Base-by-base conservation (phyloP, 2,113 vertebrate species). In the Enhydra lutris region DNA sequence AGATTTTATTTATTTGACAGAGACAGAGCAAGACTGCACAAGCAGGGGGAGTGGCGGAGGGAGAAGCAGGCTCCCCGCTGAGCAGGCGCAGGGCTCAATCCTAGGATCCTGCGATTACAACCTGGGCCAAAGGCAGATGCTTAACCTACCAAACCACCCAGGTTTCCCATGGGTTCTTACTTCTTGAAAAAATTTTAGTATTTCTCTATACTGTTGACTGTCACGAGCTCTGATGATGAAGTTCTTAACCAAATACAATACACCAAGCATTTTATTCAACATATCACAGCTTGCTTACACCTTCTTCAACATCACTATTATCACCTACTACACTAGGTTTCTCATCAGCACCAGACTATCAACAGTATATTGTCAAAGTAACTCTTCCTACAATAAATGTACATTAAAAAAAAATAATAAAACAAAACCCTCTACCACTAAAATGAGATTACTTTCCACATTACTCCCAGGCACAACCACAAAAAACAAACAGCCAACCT, bases 101-200 rank as follows among this genome's bases (percentile, higher is more conserved):
- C 29, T 14, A 31, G 12, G 61, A 63, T 29, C 26, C 61, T 15
- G 63, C 15, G 14, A 65, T 34, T 14, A 65, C 63, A 65, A 65
- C 29, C 63, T 34, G 29, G 29, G 29, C 63, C 63, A 34, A 65
- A 34, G 63, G 63, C 63, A 65, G 63, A 31, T 5, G 2, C 14
- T 65, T 65, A 15, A 34, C 63, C 13, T 14, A 65, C 29, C 6
- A 6, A 65, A 15, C 29, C 63, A 65, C 6, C 29, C 29, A 65
- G 13, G 63, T 14, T 3, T 6, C 29, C 34, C 24, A 65, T 42
- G 21, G n/a, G 26, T 86, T 83, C 39, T 91, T 29, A 95, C 42
- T 94, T 97, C 84, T 82, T 92, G 29, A 12, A 90, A 90, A 96
- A 87, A 63, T 20, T 91, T 94, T 52, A 94, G 31, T 23, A 73